Evolutionary conservation across 2,888 invertebrate species (phyloP).

Genomic region (Hecatera dysodea): DNA sequence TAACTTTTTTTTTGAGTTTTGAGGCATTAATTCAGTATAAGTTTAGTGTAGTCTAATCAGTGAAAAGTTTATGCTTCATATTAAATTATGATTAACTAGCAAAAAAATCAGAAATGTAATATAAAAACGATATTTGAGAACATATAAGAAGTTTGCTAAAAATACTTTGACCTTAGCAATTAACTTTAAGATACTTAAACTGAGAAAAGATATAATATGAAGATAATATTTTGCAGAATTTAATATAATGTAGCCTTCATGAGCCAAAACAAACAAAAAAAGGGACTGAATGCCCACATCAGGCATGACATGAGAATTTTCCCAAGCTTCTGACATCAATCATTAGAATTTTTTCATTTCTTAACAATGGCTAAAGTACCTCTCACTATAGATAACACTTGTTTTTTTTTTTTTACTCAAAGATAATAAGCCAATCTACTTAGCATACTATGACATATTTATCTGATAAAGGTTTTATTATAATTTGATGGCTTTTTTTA

Average conservation of each 20-base stretch:
- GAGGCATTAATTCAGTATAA: background rate
- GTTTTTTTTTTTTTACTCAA: slow-evolving; percentile 17
- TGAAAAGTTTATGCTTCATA: background rate
- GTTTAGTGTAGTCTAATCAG: background rate
- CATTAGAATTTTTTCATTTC: background rate
- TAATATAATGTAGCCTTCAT: background rate
- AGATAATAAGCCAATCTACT: slow-evolving; percentile 23
- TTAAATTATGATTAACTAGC: background rate
- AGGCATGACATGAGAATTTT: slow-evolving; percentile 6
- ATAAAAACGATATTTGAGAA: too few relatives aligned
- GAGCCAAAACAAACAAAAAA: background rate
- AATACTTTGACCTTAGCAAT: background rate
- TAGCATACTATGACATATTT: slow-evolving; percentile 23
- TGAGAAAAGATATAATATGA: background rate
- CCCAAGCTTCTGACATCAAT: slow-evolving; percentile 16
- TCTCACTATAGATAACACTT: slow-evolving; percentile 10
- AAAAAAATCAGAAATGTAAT: background rate
- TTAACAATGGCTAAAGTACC: background rate
- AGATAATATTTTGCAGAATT: background rate
- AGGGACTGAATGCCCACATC: background rate
- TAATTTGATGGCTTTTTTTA: too few relatives aligned
- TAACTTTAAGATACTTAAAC: background rate
- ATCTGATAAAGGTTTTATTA: slow-evolving; percentile 31
- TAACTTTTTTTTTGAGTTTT: background rate
- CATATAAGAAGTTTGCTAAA: background rate